phyloP scores from a whole-genome alignment of 2,888 invertebrate genomes.

The Disparrhopalites patrizii region DNA sequence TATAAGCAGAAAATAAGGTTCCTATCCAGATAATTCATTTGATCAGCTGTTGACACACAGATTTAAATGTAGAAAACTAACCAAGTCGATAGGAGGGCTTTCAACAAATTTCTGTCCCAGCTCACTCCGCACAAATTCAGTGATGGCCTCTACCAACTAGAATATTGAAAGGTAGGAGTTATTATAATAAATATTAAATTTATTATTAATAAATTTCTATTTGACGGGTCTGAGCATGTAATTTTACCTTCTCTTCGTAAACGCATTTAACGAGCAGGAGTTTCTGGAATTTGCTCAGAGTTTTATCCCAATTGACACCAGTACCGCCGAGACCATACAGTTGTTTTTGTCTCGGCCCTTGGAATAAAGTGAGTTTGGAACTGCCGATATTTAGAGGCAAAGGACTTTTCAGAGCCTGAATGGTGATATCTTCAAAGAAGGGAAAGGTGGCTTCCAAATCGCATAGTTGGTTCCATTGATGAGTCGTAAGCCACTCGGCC shows the following conservation, averaged over 20 bases:
- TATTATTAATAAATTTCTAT: no score
- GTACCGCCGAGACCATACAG: not conserved
- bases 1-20: not conserved
- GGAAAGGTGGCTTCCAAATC: conserved; percentile 36
- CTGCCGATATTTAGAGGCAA: conserved; percentile 34
- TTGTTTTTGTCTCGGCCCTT: conserved; percentile 48
- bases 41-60: not conserved
- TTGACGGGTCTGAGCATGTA: no score
- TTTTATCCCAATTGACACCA: conserved; percentile 60
- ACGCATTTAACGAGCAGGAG: conserved; percentile 72
- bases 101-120: conserved; percentile 77
- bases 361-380: conserved; percentile 37
- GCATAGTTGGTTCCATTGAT: conserved; percentile 36
- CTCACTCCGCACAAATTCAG: conserved; percentile 71
- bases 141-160: conserved; percentile 70
- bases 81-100: conserved; percentile 68
- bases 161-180: conserved; percentile 25
- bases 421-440: conserved; percentile 29
- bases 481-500: conserved; percentile 34
- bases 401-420: conserved; percentile 12
- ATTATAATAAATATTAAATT: no score
- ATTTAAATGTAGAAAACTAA: not conserved
- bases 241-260: conserved; percentile 66
- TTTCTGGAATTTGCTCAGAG: conserved; percentile 69
- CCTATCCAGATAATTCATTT: not conserved